A percentile compares a stretch with the other conserved stretches of the same genome.
Evolutionary conservation across 2,888 invertebrate species (phyloP).

Genomic region (Parascotia fuliginaria): DNA sequence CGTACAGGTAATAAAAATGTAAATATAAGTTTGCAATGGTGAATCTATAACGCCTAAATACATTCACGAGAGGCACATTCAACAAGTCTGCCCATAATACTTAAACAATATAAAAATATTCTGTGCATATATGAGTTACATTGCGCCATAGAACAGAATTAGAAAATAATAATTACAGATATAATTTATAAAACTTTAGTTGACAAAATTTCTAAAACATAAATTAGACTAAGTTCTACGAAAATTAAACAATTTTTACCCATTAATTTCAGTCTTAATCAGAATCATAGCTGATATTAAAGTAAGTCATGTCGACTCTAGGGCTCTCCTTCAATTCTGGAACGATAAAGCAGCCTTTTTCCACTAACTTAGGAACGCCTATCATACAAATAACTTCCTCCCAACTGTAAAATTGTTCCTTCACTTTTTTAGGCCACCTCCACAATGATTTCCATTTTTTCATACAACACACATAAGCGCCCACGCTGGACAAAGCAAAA

Average conservation of each 20-base stretch:
- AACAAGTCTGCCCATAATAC: too few species aligned
- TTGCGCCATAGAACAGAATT: too few species aligned
- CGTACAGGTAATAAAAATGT: too few species aligned
- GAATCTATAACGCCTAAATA: too few species aligned
- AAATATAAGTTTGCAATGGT: too few species aligned
- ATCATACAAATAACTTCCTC: conserved; percentile 29
- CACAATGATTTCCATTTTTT: conserved; percentile 23
- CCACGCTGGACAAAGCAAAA: conserved; percentile 28
- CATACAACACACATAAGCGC: conserved; percentile 30
- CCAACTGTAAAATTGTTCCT: conserved; percentile 30
- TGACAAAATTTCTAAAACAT: too few species aligned
- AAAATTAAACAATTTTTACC: not conserved
- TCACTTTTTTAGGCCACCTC: conserved; percentile 27
- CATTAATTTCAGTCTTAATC: not conserved
- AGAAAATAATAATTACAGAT: too few species aligned
- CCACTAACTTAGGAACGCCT: conserved; percentile 18
- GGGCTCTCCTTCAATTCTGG: conserved; percentile 1
- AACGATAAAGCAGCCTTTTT: conserved; percentile 13
- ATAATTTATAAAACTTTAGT: too few species aligned
- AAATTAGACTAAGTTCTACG: too few species aligned
- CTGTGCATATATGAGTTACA: too few species aligned
- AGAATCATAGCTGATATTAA: not conserved
- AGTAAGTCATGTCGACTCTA: not conserved
- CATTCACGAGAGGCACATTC: too few species aligned
- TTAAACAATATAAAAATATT: too few species aligned